Evolutionary conservation across 1,140 invertebrate species (phyloP), one percentile per base, ranked within the genome.

Genomic region (Heliconius nattereri): DNA sequence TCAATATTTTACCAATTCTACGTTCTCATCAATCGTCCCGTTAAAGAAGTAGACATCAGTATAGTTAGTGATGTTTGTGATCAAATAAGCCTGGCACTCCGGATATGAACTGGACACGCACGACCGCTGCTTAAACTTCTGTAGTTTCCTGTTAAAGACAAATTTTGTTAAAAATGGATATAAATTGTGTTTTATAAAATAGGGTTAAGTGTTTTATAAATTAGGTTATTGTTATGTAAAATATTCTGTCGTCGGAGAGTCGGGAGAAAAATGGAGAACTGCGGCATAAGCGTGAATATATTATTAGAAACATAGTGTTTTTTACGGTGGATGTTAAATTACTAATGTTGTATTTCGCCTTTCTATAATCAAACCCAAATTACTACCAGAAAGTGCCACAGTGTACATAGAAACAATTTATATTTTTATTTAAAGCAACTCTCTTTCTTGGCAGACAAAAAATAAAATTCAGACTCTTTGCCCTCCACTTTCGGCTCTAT

Each of bases 11-110:
- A 81, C 80, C 80, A 81, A 73, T 54, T 78, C 80, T 9, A 73
- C 49, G 49, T 66, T 81, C 23, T 89, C 89, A 37, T 92, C 91
- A 11, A 90, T 72, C 7, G 87, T 88, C 71, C 71, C 89, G 74
- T 93, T 94, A 83, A 89, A 87, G 82, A 87, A 92, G 80, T 92
- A 92, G 20, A 92, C 60, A 37, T 92, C 91, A 0, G 90, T 91
- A 70, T 86, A 92, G 81, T 93, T 94, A 71, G 91, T 89, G 20
- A 85, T 81, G 66, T 94, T 94, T 20, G 83, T 77, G 26, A 89
- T 66, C 52, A 90, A 71, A 80, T 89, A 89, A 11, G 85, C 85
- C 73, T 90, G 87, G 74, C 92, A 94, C 32, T 93, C 92, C 8
- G 87, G 83, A 74, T 85, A 85, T 19, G 86, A 85, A 20, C 85